Evolutionary conservation across 2,888 invertebrate species (phyloP), one percentile per base, ranked within the genome.

Genomic region (Drosophila subsilvestris): DNA sequence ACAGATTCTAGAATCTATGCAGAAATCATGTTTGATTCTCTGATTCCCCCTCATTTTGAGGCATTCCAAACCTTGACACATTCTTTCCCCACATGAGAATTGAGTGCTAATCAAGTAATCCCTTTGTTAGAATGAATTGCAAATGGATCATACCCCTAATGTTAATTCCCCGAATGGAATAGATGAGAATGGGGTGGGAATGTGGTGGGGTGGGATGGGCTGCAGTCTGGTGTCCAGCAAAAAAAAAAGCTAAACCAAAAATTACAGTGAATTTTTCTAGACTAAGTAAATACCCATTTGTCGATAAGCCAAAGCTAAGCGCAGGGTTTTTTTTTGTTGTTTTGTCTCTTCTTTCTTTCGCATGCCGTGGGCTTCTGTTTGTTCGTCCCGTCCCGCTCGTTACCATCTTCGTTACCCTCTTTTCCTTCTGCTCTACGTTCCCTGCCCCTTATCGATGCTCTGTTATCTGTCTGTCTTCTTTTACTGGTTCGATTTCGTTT

Each of bases 351-450:
- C 42, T 42, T 14, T 49, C 22, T 14, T 18, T 27, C 27, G 67
- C 70, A 71, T 63, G 72, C 45, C 37, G 63, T 29, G 72, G 71
- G 73, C 71, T 71, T 71, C 70, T 25, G 27, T 20, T 37, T 14
- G 14, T 22, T 22, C 22, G 4, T 22, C 22, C 22, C 22, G 20
- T 20, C 14, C 37, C 5, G 4, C 27, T 3, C 12, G 32, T 12
- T 14, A 1, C 32, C 32, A 1, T 32, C 32, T 32, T 10, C 29
- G 29, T 12, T 32, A 4, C 32, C 32, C 32, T 32, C 32, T 32
- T 12, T 29, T 27, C 27, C 7, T 27, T 27, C 8, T 8, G 27
- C 8, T 8, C 7, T 22, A 22, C 22, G 22, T 22, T 22, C 22
- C 22, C 22, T 9, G 0, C 3, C 32, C 32, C 32, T 12, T 12